Evolutionary conservation across 2,888 invertebrate genomes (phyloP).

Genomic region (Diaphora mendica): DNA sequence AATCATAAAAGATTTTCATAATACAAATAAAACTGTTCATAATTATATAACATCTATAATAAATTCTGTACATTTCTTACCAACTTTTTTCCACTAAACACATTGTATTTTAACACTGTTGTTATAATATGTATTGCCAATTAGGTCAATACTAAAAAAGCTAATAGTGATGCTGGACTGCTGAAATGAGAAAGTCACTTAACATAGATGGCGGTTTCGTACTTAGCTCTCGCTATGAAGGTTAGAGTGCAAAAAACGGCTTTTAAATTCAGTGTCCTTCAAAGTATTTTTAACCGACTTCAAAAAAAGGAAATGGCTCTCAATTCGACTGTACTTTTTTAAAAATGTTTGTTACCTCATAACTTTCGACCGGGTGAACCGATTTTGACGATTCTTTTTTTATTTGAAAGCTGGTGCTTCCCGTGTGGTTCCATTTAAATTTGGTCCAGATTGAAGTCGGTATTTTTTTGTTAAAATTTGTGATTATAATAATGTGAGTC

Average conservation of each 20-base stretch:
- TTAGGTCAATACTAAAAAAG: slow-evolving; percentile 61
- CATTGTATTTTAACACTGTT: slow-evolving; percentile 63
- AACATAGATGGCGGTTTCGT: slow-evolving; percentile 69
- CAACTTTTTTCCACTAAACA: slow-evolving; percentile 69
- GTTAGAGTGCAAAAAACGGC: background rate
- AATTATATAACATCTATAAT: slow-evolving; percentile 62
- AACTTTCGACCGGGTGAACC: too few relatives aligned
- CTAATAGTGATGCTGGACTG: slow-evolving; percentile 59
- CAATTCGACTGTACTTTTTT: too few relatives aligned
- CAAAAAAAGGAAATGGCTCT: too few relatives aligned
- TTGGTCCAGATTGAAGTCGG: too few relatives aligned
- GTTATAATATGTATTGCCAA: slow-evolving; percentile 63
- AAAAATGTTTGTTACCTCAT: too few relatives aligned
- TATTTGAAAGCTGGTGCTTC: too few relatives aligned
- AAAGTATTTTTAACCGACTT: too few relatives aligned
- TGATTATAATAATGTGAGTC: background rate
- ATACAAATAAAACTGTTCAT: slow-evolving; percentile 35
- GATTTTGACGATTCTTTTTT: too few relatives aligned
- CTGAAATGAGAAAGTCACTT: slow-evolving; percentile 71
- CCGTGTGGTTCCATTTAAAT: too few relatives aligned
- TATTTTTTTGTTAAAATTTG: too few relatives aligned
- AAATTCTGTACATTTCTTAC: slow-evolving; percentile 73
- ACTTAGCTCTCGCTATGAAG: slow-evolving; percentile 13
- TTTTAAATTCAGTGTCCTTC: background rate
- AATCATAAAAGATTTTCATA: slow-evolving; percentile 24